These are phyloP conservation scores for Cryptosula pallasiana DNA, from an alignment of 2,888 invertebrate genomes.

Conservation along the genomic window DNA sequence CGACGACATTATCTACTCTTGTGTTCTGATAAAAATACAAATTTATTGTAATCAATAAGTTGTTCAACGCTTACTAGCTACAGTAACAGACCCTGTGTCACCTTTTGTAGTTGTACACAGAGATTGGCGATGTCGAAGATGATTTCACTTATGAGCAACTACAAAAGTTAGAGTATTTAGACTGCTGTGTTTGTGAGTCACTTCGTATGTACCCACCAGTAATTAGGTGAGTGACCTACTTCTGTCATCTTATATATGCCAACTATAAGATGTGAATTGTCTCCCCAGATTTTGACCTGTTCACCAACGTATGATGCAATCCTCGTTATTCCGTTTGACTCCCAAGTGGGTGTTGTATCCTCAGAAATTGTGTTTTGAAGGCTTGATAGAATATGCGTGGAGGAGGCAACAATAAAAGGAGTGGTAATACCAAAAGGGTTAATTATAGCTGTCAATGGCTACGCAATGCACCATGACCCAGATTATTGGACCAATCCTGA, in stretches of 20 bases:
- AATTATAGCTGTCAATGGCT: slow-evolving; percentile 26
- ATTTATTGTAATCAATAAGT: too few relatives aligned
- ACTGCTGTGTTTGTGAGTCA: slow-evolving; percentile 60
- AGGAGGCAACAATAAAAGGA: slow-evolving; percentile 20
- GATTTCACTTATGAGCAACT: slow-evolving; percentile 57
- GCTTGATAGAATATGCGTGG: background rate
- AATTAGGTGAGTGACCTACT: slow-evolving; percentile 12
- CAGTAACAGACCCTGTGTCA: too few relatives aligned
- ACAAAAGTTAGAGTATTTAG: slow-evolving; percentile 58
- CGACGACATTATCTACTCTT: too few relatives aligned
- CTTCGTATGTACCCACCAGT: slow-evolving; percentile 60
- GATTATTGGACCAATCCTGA: slow-evolving; percentile 29
- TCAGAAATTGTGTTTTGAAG: background rate
- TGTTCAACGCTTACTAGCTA: too few relatives aligned
- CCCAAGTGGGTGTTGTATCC: too few relatives aligned
- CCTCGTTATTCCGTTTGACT: too few relatives aligned
- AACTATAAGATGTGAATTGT: too few relatives aligned
- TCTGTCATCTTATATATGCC: background rate
- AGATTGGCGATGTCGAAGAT: background rate
- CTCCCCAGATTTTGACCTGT: too few relatives aligned
- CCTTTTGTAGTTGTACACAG: background rate
- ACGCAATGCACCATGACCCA: slow-evolving; percentile 29
- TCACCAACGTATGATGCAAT: too few relatives aligned
- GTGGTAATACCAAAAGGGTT: slow-evolving; percentile 27
- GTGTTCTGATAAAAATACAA: too few relatives aligned